Base-by-base conservation (phyloP, 2,888 invertebrate species). In the Lottia scabra region DNA sequence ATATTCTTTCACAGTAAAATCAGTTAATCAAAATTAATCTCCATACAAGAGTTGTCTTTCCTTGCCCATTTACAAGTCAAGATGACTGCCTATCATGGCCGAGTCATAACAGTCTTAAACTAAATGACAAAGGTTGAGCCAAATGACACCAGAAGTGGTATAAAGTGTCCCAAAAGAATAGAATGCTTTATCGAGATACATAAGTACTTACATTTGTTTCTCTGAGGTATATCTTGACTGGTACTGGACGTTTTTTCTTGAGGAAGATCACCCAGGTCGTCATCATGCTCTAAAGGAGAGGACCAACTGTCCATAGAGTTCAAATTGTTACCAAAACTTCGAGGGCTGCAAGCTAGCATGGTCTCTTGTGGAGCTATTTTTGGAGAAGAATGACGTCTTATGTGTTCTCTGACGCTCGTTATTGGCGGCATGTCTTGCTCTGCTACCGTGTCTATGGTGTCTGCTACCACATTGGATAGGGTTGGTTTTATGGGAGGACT, bases 251-350 rank as follows among this genome's bases (percentile, higher is more conserved):
- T 65, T 4, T 63, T 62, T n/a, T 65, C 65, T 23, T 10, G 67
- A 12, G 71, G 38, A 8, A 64, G 65, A 16, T 67, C 23, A 12
- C 77, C 46, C 8, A 69, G 71, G 67, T 78, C 76, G 12, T 70
- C 69, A 16, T 67, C 45, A 19, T 79, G 72, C 19, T 84, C 82
- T 75, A 85, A 81, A 10, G 83, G 80, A 6, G 86, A 84, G 4
- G 85, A 85, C 87, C 86, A 86, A 15, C 87, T 86, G 62, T 80
- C 77, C 62, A 81, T 80, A 12, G 78, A 69, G 56, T 80, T 78
- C n/a, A 87, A 75, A 68, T 82, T 86, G 78, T 86, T 86, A 30
- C 87, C 86, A 66, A 77, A 73, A 69, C 72, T 74, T 19, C 73
- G 65, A 0, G 75, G 74, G 43, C 70, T 70, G 27, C 44, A 30